These are phyloP conservation scores for Daktulosphaira vitifoliae DNA, from an alignment of 1,140 invertebrate genomes.

Conservation along the genomic window DNA sequence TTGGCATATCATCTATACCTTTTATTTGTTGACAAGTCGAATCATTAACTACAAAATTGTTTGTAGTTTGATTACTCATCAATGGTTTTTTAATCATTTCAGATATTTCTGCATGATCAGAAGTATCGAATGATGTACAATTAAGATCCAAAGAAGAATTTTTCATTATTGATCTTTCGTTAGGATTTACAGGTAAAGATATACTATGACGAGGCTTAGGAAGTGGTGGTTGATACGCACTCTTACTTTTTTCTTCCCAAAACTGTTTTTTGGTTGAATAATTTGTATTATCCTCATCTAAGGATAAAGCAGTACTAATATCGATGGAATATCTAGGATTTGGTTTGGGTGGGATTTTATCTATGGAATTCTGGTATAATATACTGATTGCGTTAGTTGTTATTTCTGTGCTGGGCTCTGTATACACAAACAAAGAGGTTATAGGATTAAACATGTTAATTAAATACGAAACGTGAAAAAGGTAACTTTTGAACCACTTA, in stretches of 20 bases:
- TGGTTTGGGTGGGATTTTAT: conserved; percentile 42
- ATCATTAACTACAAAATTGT: conserved; percentile 36
- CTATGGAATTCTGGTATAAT: conserved; percentile 13
- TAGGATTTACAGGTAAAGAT: conserved; percentile 33
- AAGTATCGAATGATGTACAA: conserved; percentile 8
- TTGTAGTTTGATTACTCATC: conserved; percentile 38
- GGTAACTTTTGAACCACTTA: no score
- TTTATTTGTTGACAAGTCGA: conserved; percentile 26
- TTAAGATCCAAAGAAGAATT: conserved; percentile 15
- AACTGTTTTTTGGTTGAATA: conserved; percentile 31
- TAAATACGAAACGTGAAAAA: no score
- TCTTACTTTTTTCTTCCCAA: conserved; percentile 26
- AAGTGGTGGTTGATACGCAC: conserved; percentile 40
- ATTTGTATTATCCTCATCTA: conserved; percentile 20
- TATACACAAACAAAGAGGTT: conserved; percentile 25
- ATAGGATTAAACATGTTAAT: conserved; percentile 18
- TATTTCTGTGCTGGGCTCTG: conserved; percentile 30
- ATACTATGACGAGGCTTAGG: conserved; percentile 44
- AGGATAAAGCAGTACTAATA: conserved; percentile 13
- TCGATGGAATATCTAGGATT: conserved; percentile 42
- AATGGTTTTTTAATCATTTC: conserved; percentile 26
- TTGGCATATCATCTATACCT: background rate
- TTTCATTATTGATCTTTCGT: background rate
- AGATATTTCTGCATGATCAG: conserved; percentile 17
- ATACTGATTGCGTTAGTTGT: conserved; percentile 28